phyloP scores from a whole-genome alignment of 37 sponge, comb jelly and placozoan species.

The Cliona cf. orientalis region DNA sequence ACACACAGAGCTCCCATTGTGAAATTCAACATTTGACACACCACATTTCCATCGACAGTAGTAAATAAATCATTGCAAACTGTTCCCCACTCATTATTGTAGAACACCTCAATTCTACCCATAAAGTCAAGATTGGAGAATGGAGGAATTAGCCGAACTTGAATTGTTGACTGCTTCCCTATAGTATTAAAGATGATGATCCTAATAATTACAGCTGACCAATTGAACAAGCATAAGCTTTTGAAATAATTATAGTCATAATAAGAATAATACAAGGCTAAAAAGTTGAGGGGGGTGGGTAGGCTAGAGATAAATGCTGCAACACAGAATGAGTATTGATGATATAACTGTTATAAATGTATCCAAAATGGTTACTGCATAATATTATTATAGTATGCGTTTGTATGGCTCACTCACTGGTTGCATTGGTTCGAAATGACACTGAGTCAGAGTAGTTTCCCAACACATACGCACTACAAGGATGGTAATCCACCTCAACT shows the following conservation, averaged over 20 bases:
- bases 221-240: too few species aligned
- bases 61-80: slow-evolving; percentile 26
- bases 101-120: slow-evolving; percentile 33
- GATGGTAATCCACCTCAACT: background rate
- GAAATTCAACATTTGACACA: slow-evolving; percentile 21
- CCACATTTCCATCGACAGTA: background rate
- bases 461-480: background rate
- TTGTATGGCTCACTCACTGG: too few species aligned
- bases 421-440: too few species aligned
- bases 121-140: background rate
- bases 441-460: background rate
- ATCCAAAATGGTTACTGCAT: too few species aligned
- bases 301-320: too few species aligned
- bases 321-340: too few species aligned
- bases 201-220: too few species aligned
- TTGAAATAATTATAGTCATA: too few species aligned
- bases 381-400: too few species aligned
- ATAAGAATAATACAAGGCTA: too few species aligned
- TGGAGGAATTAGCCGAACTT: slow-evolving; percentile 15
- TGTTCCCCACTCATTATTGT: slow-evolving; percentile 41
- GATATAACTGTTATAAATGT: too few species aligned
- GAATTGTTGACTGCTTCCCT: background rate
- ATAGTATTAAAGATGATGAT: background rate
- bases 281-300: too few species aligned
- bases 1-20: slow-evolving; percentile 11